Percentiles rank a stretch among this genome's conserved stretches.
phyloP scores from a whole-genome alignment of 2,888 invertebrate genomes.

The Spicauda simplicius region DNA sequence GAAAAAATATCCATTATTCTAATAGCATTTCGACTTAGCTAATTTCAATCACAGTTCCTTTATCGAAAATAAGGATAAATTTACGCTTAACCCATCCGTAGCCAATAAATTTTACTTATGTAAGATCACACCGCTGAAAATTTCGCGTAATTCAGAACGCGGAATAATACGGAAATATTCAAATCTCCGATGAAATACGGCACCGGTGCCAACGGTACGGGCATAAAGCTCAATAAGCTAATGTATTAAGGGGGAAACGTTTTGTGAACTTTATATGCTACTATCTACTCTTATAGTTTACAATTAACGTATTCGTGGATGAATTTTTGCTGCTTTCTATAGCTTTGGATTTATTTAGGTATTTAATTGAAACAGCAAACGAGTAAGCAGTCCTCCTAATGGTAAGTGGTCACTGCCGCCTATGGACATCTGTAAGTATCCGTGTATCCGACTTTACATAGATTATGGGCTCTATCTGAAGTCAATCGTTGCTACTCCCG shows the following conservation, averaged over 20 bases:
- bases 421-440: no score
- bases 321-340: no score
- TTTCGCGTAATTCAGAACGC: neutral
- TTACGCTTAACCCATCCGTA: neutral
- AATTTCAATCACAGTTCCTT: neutral
- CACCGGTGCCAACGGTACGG: no score
- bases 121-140: neutral
- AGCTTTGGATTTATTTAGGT: no score
- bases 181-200: constrained; percentile 11
- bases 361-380: no score
- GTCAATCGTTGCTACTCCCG: no score
- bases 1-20: no score
- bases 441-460: no score
- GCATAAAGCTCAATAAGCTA: constrained; percentile 19
- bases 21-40: no score
- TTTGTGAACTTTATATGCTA: neutral
- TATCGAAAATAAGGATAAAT: neutral
- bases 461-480: no score
- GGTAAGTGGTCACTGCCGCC: no score
- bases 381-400: no score
- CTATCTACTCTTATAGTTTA: neutral
- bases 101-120: neutral
- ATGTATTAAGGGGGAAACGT: constrained; percentile 6
- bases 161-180: constrained; percentile 8
- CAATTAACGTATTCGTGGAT: neutral